Evolutionary conservation across 2,113 vertebrate species (phyloP).

Genomic region (Caretta caretta): DNA sequence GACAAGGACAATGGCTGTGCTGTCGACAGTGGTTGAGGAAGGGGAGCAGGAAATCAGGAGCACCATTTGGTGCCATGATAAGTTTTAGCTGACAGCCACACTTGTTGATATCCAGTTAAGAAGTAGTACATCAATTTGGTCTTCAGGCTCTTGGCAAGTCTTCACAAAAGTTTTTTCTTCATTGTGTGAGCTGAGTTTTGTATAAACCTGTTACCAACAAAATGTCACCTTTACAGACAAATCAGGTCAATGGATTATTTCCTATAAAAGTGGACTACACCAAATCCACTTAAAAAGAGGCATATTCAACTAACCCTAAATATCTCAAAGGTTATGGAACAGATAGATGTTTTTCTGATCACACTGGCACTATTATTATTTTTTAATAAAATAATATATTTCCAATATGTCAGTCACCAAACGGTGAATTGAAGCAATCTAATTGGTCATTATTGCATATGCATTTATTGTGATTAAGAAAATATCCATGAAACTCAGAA

Average conservation of each 20-base stretch:
- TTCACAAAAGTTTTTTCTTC: neutral
- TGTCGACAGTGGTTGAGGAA: too few relatives aligned
- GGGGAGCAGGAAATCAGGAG: too few relatives aligned
- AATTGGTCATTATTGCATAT: neutral
- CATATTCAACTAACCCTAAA: neutral
- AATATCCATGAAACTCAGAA: neutral
- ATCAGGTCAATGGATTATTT: neutral
- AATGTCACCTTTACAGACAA: neutral
- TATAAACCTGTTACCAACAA: neutral
- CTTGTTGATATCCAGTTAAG: neutral
- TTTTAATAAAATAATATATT: neutral
- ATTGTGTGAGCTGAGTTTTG: neutral
- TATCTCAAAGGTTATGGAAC: neutral
- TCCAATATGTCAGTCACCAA: neutral
- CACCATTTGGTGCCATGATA: too few relatives aligned
- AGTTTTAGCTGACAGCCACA: too few relatives aligned
- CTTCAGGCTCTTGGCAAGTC: neutral
- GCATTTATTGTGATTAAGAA: neutral
- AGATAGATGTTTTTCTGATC: neutral
- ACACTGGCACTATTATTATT: neutral
- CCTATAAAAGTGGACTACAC: neutral
- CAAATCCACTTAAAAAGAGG: neutral
- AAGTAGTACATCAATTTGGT: neutral
- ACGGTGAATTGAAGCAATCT: neutral
- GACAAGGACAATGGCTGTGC: neutral